Conservation (phyloP, 2,797 vertebrate genomes). For the Acomys russatus region DNA sequence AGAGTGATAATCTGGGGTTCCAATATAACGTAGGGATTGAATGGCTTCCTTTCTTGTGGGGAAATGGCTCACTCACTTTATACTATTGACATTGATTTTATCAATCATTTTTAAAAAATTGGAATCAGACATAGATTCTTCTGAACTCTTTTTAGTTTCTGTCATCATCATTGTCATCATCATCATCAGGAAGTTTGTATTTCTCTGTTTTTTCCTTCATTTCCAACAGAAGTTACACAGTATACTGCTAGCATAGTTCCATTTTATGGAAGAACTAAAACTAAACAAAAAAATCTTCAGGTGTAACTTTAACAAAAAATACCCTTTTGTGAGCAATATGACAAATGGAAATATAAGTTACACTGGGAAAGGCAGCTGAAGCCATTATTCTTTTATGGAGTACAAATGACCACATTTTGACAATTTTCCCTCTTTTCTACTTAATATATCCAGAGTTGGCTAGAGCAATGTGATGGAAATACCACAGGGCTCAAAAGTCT, state of each 20-base stretch:
- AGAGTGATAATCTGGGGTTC: background rate
- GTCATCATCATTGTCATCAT: background rate
- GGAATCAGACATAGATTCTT: background rate
- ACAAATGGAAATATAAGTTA: constrained; percentile 70
- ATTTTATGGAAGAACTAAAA: constrained; percentile 14
- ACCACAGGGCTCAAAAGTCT: constrained; percentile 47
- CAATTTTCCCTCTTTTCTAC: constrained; percentile 61
- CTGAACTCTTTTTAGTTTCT: background rate
- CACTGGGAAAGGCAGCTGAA: constrained; percentile 49
- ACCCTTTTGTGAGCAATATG: constrained; percentile 47
- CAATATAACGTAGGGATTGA: background rate
- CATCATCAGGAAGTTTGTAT: constrained; percentile 11
- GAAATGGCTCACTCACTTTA: background rate
- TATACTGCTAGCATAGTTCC: background rate
- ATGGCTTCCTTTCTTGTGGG: background rate
- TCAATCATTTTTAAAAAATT: background rate
- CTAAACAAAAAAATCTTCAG: background rate
- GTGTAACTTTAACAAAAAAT: constrained; percentile 27
- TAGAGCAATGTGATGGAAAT: constrained; percentile 60
- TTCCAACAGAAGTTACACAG: background rate
- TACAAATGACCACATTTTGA: constrained; percentile 73
- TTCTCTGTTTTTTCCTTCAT: background rate
- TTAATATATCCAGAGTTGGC: constrained; percentile 64
- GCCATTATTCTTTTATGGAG: constrained; percentile 67
- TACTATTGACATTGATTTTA: background rate